These are phyloP conservation scores for Chrysomallon squamiferum DNA, from an alignment of 1,140 invertebrate genomes.

Conservation along the genomic window DNA sequence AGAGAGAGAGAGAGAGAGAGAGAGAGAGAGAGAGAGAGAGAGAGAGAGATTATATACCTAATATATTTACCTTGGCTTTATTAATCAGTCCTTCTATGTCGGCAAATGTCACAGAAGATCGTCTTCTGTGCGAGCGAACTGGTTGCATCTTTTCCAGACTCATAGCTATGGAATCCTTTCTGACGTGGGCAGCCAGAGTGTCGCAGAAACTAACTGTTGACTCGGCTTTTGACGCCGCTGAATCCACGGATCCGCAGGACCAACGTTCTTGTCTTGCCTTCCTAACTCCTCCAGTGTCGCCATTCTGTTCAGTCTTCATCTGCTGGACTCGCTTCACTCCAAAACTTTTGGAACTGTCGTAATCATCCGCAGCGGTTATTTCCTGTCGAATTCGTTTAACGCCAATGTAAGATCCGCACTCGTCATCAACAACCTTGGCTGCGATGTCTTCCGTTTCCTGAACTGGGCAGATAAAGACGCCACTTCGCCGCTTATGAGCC, in stretches of 20 bases:
- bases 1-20: too few species aligned
- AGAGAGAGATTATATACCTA: too few species aligned
- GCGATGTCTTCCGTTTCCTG: neutral
- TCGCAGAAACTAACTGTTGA: conserved; percentile 3
- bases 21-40: too few species aligned
- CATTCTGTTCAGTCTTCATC: conserved; percentile 9
- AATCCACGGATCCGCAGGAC: conserved; percentile 6
- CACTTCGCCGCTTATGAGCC: conserved; percentile 10
- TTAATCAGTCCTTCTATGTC: conserved; percentile 1
- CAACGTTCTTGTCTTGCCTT: neutral
- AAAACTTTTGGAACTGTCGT: neutral
- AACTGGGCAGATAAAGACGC: conserved; percentile 1
- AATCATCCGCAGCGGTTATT: too few species aligned
- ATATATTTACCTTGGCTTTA: too few species aligned
- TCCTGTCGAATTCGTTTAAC: too few species aligned
- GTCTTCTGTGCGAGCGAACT: too few species aligned
- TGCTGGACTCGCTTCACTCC: conserved; percentile 1
- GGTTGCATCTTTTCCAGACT: conserved; percentile 25
- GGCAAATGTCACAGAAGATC: neutral
- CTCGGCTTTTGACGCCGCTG: neutral
- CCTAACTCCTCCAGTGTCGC: neutral
- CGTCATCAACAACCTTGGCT: neutral
- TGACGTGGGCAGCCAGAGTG: conserved; percentile 26
- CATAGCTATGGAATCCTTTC: conserved; percentile 37
- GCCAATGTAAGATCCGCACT: too few species aligned